These are phyloP conservation scores for Eumaeus atala DNA, from an alignment of 1,140 invertebrate species.

Conservation along the genomic window DNA sequence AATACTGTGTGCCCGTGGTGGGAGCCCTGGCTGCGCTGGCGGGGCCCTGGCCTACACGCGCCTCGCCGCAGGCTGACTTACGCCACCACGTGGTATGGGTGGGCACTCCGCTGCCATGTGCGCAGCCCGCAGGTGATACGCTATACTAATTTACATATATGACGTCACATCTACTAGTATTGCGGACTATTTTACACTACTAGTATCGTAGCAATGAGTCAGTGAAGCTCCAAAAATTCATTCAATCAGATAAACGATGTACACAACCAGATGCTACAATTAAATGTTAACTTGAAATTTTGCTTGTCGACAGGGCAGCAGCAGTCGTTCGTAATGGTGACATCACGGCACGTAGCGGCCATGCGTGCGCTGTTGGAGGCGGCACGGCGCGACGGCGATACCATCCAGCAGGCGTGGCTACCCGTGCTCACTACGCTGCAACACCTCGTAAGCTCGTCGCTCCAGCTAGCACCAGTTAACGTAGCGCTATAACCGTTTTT, in stretches of 20 bases:
- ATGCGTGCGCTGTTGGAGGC: conserved; percentile 92
- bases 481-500: too few relatives aligned
- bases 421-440: conserved; percentile 95
- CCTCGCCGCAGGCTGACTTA: conserved; percentile 50
- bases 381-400: conserved; percentile 93
- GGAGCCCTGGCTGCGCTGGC: conserved; percentile 76
- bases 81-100: conserved; percentile 95
- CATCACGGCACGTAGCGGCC: conserved; percentile 97
- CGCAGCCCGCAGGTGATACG: conserved; percentile 84
- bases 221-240: too few relatives aligned
- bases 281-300: too few relatives aligned
- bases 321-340: conserved; percentile 89
- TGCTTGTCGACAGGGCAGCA: conserved; percentile 46
- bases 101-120: conserved; percentile 91
- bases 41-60: conserved; percentile 75
- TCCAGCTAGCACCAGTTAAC: too few relatives aligned
- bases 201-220: too few relatives aligned
- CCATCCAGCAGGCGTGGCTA: conserved; percentile 95
- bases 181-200: too few relatives aligned
- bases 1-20: conserved; percentile 93
- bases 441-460: conserved; percentile 80
- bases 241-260: too few relatives aligned
- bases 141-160: conserved; percentile 6
- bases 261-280: too few relatives aligned
- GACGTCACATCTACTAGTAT: too few relatives aligned